Percentiles rank a stretch among this genome's conserved stretches.
Conservation (phyloP, 1,140 invertebrate species). For the Palaemon carinicauda region DNA sequence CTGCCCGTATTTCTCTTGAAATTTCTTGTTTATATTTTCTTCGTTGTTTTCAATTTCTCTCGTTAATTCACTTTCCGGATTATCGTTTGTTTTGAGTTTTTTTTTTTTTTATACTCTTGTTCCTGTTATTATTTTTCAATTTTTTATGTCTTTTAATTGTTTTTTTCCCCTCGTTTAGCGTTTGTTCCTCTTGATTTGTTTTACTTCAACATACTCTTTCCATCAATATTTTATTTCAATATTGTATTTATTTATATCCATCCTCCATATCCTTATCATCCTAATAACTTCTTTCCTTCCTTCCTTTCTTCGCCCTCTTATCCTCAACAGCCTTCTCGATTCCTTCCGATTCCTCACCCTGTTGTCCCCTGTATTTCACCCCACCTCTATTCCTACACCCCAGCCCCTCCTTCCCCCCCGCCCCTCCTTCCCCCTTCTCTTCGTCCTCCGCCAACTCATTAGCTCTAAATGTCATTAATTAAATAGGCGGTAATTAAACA, state of each 20-base stretch:
- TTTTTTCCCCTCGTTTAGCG: no score
- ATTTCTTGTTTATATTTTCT: no score
- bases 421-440: neutral
- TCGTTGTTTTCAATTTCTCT: no score
- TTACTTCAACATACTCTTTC: neutral
- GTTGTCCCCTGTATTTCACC: neutral
- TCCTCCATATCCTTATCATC: neutral
- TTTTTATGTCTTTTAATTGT: no score
- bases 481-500: constrained; percentile 26
- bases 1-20: no score
- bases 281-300: neutral
- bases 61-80: no score
- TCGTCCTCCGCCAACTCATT: constrained; percentile 7
- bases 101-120: no score
- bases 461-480: constrained; percentile 36
- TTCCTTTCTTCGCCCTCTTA: neutral
- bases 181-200: neutral
- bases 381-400: neutral
- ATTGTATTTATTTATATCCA: neutral
- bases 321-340: neutral
- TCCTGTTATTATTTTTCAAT: no score
- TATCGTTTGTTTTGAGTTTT: no score
- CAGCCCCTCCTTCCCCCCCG: neutral
- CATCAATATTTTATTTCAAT: neutral
- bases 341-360: neutral